Percentiles rank a stretch among this genome's conserved stretches.
Evolutionary conservation across 2,113 vertebrate genomes (phyloP).

Genomic region (Alectura lathami): DNA sequence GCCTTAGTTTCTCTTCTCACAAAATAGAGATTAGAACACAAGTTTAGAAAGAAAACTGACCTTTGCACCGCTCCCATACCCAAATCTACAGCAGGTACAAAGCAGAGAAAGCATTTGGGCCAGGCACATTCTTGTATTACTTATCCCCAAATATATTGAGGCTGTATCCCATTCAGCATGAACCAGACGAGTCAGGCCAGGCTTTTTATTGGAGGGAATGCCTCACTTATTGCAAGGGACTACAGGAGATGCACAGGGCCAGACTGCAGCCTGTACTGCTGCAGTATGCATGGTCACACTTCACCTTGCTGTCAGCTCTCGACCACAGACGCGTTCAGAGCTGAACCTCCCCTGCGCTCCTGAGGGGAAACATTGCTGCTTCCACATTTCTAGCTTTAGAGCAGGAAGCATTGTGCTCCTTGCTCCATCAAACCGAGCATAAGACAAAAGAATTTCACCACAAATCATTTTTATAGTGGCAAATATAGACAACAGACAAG

Average conservation of each 20-base stretch:
- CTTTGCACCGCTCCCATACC: background rate
- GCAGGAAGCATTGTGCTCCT: background rate
- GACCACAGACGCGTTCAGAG: background rate
- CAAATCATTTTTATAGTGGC: background rate
- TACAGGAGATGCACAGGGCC: background rate
- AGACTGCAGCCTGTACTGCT: fast-evolving
- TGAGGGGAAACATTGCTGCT: background rate
- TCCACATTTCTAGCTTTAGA: background rate
- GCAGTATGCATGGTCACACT: background rate
- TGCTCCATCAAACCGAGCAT: background rate
- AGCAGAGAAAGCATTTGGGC: background rate
- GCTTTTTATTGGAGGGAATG: background rate
- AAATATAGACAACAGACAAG: background rate
- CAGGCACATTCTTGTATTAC: background rate
- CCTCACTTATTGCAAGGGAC: background rate
- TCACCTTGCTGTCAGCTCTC: background rate
- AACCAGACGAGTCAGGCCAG: background rate
- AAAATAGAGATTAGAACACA: background rate
- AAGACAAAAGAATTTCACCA: background rate
- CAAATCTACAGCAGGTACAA: background rate
- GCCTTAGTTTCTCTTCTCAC: background rate
- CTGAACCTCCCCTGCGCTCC: background rate
- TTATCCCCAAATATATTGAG: background rate
- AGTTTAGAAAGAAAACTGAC: background rate
- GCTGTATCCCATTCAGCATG: background rate